Percentiles rank a stretch among this genome's conserved stretches.
phyloP scores from a whole-genome alignment of 1,140 invertebrate genomes.

The Drosophila sp. region DNA sequence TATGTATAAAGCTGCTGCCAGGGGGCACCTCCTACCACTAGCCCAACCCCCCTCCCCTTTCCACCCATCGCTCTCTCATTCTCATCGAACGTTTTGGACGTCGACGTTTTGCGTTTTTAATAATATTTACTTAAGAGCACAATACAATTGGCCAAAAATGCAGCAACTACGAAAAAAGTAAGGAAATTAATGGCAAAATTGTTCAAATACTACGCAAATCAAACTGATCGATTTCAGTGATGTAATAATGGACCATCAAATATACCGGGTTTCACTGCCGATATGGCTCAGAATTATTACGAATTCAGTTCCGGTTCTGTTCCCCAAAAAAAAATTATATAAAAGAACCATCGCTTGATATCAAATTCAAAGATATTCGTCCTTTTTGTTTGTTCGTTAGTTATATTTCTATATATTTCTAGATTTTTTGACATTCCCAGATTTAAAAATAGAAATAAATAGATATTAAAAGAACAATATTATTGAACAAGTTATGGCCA shows the following conservation, averaged over 20 bases:
- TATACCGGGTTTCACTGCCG: too few species aligned
- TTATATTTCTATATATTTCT: neutral
- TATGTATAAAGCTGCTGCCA: constrained; percentile 54
- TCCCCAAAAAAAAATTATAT: neutral
- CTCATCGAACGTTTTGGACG: neutral
- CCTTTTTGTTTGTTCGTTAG: neutral
- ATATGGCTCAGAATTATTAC: neutral
- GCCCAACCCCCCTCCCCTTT: neutral
- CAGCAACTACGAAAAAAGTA: constrained; percentile 46
- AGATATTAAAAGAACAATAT: constrained; percentile 11
- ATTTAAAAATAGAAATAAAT: constrained; percentile 13
- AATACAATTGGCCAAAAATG: constrained; percentile 75
- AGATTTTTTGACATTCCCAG: constrained; percentile 8
- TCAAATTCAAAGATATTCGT: neutral
- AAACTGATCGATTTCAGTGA: constrained; percentile 26
- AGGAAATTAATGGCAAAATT: constrained; percentile 47
- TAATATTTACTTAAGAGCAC: constrained; percentile 77
- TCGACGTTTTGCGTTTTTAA: constrained; percentile 72
- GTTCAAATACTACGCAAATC: constrained; percentile 66
- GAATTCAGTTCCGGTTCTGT: neutral
- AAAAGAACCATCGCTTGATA: neutral
- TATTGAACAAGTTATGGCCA: constrained; percentile 19
- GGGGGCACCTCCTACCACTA: constrained; percentile 20
- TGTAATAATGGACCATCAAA: neutral
- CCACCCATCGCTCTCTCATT: neutral